These are phyloP conservation scores for Phodopus roborovskii DNA, from an alignment of 2,113 vertebrate genomes.

Conservation along the genomic window DNA sequence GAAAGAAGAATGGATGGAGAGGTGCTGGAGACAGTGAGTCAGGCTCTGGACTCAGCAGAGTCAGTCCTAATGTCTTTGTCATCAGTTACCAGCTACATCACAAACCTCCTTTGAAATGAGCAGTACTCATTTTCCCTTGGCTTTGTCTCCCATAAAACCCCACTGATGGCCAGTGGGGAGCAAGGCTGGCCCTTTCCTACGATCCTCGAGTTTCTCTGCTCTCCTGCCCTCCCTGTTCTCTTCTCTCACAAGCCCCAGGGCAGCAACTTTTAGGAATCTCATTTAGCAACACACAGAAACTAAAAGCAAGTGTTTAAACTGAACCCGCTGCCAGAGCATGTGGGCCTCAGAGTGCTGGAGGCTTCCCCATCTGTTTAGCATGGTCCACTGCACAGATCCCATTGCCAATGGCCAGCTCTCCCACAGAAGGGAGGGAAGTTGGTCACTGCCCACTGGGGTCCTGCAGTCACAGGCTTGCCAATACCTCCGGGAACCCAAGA, in stretches of 20 bases:
- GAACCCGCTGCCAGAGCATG: not conserved
- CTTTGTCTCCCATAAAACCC: not conserved
- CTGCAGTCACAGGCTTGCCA: not conserved
- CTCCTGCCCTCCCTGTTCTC: not conserved
- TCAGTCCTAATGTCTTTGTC: not conserved
- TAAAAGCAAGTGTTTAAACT: not conserved
- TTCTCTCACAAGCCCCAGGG: not conserved
- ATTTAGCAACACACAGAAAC: constrained; percentile 35
- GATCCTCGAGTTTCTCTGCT: not conserved
- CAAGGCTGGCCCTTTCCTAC: not conserved
- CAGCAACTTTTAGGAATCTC: not conserved
- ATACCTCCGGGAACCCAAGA: not conserved
- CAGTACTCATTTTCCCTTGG: not conserved
- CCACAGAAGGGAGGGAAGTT: not conserved
- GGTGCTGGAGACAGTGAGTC: not conserved
- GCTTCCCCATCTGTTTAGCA: not conserved
- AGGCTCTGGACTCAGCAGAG: not conserved
- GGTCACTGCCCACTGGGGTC: not conserved
- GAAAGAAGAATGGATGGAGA: not conserved
- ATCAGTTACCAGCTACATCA: not conserved
- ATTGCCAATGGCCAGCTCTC: not conserved
- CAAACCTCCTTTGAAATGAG: not conserved
- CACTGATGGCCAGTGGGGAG: not conserved
- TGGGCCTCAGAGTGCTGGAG: not conserved
- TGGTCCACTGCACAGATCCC: not conserved